Percentiles rank a stretch among this genome's conserved stretches.
Evolutionary conservation across 1,140 invertebrate genomes (phyloP).

Genomic region (Drosophila insularis): DNA sequence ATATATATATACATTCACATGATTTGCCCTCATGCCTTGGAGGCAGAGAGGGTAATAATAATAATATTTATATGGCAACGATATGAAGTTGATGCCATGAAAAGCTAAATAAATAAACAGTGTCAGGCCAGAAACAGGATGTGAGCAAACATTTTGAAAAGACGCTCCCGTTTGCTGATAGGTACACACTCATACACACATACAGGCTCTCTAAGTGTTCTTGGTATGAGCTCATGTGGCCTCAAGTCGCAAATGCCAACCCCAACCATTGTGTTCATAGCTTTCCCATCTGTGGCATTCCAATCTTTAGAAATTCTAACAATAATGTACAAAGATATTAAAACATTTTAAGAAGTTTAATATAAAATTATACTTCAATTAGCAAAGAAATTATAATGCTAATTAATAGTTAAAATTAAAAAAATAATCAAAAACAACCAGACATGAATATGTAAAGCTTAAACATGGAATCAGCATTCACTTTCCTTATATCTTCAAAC

Average conservation of each 20-base stretch:
- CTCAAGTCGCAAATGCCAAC: conserved; percentile 36
- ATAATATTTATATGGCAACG: conserved; percentile 76
- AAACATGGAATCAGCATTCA: too few relatives aligned
- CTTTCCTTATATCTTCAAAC: too few relatives aligned
- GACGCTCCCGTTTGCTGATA: conserved; percentile 2
- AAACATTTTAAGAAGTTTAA: neutral
- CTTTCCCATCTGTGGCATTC: conserved; percentile 38
- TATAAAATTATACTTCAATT: neutral
- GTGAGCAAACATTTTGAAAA: conserved; percentile 22
- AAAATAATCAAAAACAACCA: too few relatives aligned
- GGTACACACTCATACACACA: neutral
- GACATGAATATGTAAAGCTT: too few relatives aligned
- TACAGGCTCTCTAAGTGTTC: neutral
- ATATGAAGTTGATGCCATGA: conserved; percentile 68
- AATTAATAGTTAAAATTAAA: too few relatives aligned
- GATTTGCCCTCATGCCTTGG: neutral
- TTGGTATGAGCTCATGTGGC: conserved; percentile 49
- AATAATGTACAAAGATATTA: neutral
- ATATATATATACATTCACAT: conserved; percentile 30
- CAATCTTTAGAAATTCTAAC: conserved; percentile 5
- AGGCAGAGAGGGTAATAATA: conserved; percentile 62
- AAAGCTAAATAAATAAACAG: conserved; percentile 73
- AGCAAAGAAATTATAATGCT: too few relatives aligned
- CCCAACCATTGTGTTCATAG: conserved; percentile 33
- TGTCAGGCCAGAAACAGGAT: conserved; percentile 33